phyloP scores from a whole-genome alignment of 2,113 vertebrate species.

The Parus major region DNA sequence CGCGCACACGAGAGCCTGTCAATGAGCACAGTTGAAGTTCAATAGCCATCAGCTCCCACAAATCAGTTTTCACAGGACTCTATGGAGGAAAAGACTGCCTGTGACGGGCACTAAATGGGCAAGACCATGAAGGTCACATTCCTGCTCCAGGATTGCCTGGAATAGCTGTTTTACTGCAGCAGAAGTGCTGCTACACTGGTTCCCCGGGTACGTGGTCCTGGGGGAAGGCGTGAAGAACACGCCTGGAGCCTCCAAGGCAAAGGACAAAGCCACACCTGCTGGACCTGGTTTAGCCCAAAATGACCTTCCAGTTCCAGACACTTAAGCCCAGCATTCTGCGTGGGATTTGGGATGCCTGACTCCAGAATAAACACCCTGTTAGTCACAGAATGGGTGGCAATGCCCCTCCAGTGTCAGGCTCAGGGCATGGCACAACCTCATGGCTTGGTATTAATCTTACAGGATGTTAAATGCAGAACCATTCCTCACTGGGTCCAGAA shows the following conservation, averaged over 20 bases:
- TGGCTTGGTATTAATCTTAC: neutral
- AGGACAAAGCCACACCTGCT: neutral
- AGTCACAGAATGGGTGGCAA: neutral
- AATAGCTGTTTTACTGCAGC: neutral
- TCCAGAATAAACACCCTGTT: neutral
- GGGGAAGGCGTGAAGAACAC: neutral
- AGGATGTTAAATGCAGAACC: neutral
- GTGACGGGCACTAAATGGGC: neutral
- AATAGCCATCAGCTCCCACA: neutral
- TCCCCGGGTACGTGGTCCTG: rapidly evolving
- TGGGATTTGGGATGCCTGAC: neutral
- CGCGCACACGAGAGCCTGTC: neutral
- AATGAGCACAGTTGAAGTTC: neutral
- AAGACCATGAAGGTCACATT: neutral
- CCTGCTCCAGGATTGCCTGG: neutral
- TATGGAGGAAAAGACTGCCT: neutral
- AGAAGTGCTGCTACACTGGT: neutral
- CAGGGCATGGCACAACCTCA: neutral
- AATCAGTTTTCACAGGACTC: neutral
- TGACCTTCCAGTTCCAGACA: neutral
- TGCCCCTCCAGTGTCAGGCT: neutral
- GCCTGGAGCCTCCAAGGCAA: neutral
- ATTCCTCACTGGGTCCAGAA: neutral
- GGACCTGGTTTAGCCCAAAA: neutral
- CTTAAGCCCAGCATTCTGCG: neutral